Conservation (phyloP, 92 coral and sea anemone genomes). For the Heteractis magnifica region DNA sequence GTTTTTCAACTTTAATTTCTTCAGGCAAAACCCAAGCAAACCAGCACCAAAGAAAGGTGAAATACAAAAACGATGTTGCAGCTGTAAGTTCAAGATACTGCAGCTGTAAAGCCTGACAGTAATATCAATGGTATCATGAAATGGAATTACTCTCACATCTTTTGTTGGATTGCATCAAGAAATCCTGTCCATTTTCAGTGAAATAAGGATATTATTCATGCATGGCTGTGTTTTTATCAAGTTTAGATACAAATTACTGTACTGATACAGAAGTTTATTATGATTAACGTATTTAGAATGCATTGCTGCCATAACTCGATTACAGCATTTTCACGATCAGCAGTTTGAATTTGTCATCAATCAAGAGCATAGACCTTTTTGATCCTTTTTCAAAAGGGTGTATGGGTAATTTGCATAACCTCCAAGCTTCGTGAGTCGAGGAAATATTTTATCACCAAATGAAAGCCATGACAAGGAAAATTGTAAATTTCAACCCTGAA, state of each 20-base stretch:
- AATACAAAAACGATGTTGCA: constrained; percentile 41
- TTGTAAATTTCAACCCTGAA: too few species aligned
- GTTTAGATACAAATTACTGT: background rate
- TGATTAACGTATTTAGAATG: too few species aligned
- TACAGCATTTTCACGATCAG: too few species aligned
- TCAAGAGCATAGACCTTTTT: too few species aligned
- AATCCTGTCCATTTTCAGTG: background rate
- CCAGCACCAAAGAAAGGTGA: constrained; percentile 60
- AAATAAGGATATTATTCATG: background rate
- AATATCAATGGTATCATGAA: background rate
- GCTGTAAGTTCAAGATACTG: background rate
- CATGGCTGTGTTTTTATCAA: background rate
- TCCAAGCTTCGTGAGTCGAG: too few species aligned
- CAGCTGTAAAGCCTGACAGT: background rate
- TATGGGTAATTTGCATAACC: too few species aligned
- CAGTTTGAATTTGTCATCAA: too few species aligned
- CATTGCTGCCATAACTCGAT: too few species aligned
- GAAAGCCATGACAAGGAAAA: too few species aligned
- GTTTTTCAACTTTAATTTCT: background rate
- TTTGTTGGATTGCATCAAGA: background rate
- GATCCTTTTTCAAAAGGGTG: too few species aligned
- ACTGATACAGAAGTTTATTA: too few species aligned
- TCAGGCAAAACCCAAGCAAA: constrained; percentile 59
- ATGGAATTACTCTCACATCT: background rate
- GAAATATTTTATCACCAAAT: too few species aligned